A percentile compares a stretch with the other conserved stretches of the same genome.
phyloP scores from a whole-genome alignment of 1,140 invertebrate species.

The Telenomus remus region DNA sequence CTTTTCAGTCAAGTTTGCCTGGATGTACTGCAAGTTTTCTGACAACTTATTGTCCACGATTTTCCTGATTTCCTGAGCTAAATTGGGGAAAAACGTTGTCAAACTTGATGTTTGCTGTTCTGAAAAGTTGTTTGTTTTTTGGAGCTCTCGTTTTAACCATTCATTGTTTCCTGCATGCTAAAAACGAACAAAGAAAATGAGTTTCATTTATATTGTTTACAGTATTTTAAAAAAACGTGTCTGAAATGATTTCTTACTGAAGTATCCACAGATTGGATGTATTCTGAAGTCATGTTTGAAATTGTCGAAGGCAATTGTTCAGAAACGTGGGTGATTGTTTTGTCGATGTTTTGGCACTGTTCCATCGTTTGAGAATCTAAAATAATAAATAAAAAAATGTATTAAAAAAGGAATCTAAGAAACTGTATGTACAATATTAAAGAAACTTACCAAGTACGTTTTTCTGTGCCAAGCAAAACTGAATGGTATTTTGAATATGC shows the following conservation, averaged over 20 bases:
- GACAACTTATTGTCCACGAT: slow-evolving; percentile 62
- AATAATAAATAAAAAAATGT: background rate
- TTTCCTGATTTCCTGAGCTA: slow-evolving; percentile 61
- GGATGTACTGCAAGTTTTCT: slow-evolving; percentile 60
- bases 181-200: slow-evolving; percentile 54
- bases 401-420: too few species aligned
- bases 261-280: slow-evolving; percentile 54
- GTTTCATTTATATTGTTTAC: slow-evolving; percentile 2
- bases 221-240: background rate
- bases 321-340: slow-evolving; percentile 57
- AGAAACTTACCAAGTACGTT: slow-evolving; percentile 58
- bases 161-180: slow-evolving; percentile 51
- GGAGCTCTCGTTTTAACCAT: slow-evolving; percentile 60
- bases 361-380: slow-evolving; percentile 45
- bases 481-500: slow-evolving; percentile 60
- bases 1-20: slow-evolving; percentile 58
- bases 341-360: slow-evolving; percentile 54
- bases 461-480: slow-evolving; percentile 63
- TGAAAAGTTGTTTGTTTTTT: slow-evolving; percentile 44
- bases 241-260: slow-evolving; percentile 53
- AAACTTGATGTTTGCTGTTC: slow-evolving; percentile 57
- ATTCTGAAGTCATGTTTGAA: slow-evolving; percentile 34
- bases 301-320: slow-evolving; percentile 54
- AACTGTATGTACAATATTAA: too few species aligned
- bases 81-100: slow-evolving; percentile 40